Percentiles rank a stretch among this genome's conserved stretches.
Conservation (phyloP, 2,113 vertebrate species). For the Bagarius yarrelli region DNA sequence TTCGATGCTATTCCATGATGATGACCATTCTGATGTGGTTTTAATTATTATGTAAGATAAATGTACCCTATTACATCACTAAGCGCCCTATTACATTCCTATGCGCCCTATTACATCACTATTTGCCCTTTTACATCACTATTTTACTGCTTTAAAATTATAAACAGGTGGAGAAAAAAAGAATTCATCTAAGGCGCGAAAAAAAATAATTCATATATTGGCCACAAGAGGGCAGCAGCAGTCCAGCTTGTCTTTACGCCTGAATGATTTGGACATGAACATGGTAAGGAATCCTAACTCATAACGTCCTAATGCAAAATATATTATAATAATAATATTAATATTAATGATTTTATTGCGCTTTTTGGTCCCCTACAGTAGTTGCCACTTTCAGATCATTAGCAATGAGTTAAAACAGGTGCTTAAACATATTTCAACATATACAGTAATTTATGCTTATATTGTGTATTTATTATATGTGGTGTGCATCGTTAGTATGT, state of each 20-base stretch:
- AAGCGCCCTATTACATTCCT: not conserved
- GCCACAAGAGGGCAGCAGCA: slow-evolving; percentile 24
- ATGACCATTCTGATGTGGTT: no score
- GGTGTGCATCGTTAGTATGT: no score
- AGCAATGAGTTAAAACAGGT: no score
- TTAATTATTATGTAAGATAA: no score
- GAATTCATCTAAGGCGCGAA: not conserved
- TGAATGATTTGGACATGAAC: not conserved
- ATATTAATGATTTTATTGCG: not conserved
- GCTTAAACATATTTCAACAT: not conserved
- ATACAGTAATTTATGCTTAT: not conserved
- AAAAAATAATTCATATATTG: not conserved
- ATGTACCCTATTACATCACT: no score
- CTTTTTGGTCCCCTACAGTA: not conserved
- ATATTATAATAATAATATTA: not conserved
- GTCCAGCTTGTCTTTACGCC: not conserved
- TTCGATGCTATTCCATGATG: not conserved
- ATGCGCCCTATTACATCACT: not conserved
- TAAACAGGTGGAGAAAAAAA: not conserved
- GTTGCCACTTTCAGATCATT: no score
- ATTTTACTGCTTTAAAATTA: not conserved
- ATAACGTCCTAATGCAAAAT: not conserved
- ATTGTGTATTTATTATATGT: not conserved
- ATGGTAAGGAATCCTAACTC: not conserved
- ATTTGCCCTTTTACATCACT: not conserved